A percentile compares a stretch with the other conserved stretches of the same genome.
phyloP scores from a whole-genome alignment of 2,797 vertebrate genomes.

The Dipus sagitta region DNA sequence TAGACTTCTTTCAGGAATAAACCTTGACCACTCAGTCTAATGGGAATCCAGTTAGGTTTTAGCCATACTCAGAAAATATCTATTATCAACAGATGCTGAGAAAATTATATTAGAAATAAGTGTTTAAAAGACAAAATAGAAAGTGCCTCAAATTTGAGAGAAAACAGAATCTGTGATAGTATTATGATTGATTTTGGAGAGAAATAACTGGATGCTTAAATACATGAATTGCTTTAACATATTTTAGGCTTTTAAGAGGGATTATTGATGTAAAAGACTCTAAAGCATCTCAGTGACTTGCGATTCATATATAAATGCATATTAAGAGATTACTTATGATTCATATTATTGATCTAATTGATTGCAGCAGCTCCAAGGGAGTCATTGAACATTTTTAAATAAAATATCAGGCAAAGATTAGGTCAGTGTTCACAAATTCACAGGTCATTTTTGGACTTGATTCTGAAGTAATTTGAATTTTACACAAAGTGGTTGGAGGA shows the following conservation, averaged over 20 bases:
- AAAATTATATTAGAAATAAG: constrained; percentile 79
- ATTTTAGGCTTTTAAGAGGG: constrained; percentile 58
- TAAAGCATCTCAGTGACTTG: constrained; percentile 55
- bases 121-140: constrained; percentile 83
- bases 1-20: constrained; percentile 79
- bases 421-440: constrained; percentile 63
- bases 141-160: constrained; percentile 83
- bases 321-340: constrained; percentile 80
- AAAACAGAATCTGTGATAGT: constrained; percentile 81
- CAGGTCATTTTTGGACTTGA: constrained; percentile 52
- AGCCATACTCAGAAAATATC: constrained; percentile 75
- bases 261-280: constrained; percentile 71
- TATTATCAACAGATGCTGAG: constrained; percentile 71
- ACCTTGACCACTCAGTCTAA: constrained; percentile 77
- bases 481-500: background rate
- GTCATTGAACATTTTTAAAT: constrained; percentile 65
- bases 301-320: constrained; percentile 75
- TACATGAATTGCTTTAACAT: constrained; percentile 69
- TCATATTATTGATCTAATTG: constrained; percentile 78
- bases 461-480: constrained; percentile 46
- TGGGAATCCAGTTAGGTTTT: constrained; percentile 78
- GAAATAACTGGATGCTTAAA: constrained; percentile 69
- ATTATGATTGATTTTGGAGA: constrained; percentile 85
- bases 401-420: constrained; percentile 63
- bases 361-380: constrained; percentile 64